Evolutionary conservation across 2,113 vertebrate genomes (phyloP).

Genomic region (Nymphicus hollandicus): DNA sequence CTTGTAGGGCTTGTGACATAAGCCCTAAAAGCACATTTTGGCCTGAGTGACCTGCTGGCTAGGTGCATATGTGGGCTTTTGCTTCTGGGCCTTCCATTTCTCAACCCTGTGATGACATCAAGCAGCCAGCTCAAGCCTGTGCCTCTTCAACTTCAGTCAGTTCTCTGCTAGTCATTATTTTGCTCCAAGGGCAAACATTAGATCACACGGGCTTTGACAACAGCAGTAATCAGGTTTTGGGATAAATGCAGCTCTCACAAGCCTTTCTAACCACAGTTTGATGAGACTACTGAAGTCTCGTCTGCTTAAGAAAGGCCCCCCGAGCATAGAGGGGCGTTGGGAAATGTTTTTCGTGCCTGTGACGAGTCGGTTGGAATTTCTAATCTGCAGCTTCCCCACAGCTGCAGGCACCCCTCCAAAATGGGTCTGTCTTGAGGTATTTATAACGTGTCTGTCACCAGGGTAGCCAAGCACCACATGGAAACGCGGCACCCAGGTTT

Average conservation of each 20-base stretch:
- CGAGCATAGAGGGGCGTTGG: background rate
- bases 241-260: background rate
- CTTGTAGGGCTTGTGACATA: background rate
- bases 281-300: background rate
- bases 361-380: conserved; percentile 32
- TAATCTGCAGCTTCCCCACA: conserved; percentile 41
- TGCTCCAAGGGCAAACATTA: background rate
- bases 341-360: conserved; percentile 54
- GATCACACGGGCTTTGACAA: background rate
- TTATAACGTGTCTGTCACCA: conserved; percentile 64
- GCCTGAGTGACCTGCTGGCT: background rate
- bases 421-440: conserved; percentile 56
- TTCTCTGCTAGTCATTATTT: background rate
- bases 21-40: background rate
- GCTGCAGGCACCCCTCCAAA: conserved; percentile 51
- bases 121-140: background rate
- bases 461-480: conserved; percentile 9
- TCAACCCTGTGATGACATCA: background rate
- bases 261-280: background rate
- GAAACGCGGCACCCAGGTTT: background rate
- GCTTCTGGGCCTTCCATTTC: background rate
- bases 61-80: background rate
- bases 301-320: conserved; percentile 4
- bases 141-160: rapidly evolving
- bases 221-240: background rate